A percentile compares a stretch with the other conserved stretches of the same genome.
These are phyloP conservation scores for Macquaria australasica DNA, from an alignment of 2,113 vertebrate genomes.

Conservation along the genomic window DNA sequence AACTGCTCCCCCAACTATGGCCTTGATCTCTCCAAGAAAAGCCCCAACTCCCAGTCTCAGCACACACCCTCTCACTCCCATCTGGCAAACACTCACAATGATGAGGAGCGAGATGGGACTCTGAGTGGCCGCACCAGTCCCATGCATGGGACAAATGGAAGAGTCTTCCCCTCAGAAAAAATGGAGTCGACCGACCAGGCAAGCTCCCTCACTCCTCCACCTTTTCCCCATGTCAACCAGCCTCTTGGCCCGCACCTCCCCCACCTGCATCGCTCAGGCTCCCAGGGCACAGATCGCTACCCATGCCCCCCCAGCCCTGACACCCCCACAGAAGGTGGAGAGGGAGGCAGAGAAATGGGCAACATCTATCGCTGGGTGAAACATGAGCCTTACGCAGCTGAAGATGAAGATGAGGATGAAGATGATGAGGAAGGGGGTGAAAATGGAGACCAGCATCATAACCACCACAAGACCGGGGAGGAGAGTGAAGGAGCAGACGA, in stretches of 20 bases:
- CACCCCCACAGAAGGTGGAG: slow-evolving; percentile 86
- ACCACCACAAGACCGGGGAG: slow-evolving; percentile 81
- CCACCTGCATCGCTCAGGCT: slow-evolving; percentile 79
- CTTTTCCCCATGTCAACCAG: slow-evolving; percentile 82
- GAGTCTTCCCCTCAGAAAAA: slow-evolving; percentile 84
- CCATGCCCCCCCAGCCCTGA: slow-evolving; percentile 84
- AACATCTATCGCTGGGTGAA: slow-evolving; percentile 96
- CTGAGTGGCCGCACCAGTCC: slow-evolving; percentile 87
- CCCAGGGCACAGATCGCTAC: slow-evolving; percentile 80
- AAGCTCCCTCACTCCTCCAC: slow-evolving; percentile 72
- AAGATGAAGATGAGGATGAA: slow-evolving; percentile 89
- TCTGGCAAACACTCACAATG: slow-evolving; percentile 83
- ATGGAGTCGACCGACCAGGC: slow-evolving; percentile 77
- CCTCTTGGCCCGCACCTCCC: slow-evolving; percentile 81
- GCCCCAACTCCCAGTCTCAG: slow-evolving; percentile 87
- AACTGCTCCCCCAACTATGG: slow-evolving; percentile 94
- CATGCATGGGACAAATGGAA: slow-evolving; percentile 79
- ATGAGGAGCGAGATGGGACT: slow-evolving; percentile 80
- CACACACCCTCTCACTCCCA: slow-evolving; percentile 80
- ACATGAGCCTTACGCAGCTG: slow-evolving; percentile 90
- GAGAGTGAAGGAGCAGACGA: slow-evolving; percentile 88
- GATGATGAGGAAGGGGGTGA: slow-evolving; percentile 91
- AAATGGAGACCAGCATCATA: slow-evolving; percentile 82
- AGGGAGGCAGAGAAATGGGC: slow-evolving; percentile 75
- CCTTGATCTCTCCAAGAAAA: slow-evolving; percentile 98